Percentiles rank a stretch among this genome's conserved stretches.
These are phyloP conservation scores for Embidobia sp. DNA, from an alignment of 2,888 invertebrate species.

Conservation along the genomic window DNA sequence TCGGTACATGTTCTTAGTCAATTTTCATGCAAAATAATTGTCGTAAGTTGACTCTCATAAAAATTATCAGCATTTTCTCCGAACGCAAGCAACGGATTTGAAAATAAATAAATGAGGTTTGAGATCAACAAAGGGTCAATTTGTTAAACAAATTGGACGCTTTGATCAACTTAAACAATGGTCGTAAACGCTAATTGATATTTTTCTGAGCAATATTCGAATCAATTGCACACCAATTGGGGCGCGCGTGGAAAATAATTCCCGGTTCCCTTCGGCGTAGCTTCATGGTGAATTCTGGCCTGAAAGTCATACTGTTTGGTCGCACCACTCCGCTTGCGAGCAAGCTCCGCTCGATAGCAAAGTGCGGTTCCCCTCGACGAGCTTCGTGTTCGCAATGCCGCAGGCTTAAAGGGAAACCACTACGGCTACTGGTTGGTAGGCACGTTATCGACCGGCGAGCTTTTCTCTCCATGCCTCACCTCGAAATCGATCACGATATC, in stretches of 20 bases:
- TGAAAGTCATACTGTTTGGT: constrained; percentile 72
- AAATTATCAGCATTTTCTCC: no score
- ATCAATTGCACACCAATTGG: no score
- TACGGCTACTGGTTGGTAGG: constrained; percentile 63
- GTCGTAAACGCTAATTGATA: no score
- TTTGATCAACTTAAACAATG: no score
- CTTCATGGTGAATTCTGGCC: constrained; percentile 68
- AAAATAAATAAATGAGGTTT: no score
- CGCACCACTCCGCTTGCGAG: constrained; percentile 71
- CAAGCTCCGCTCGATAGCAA: constrained; percentile 78
- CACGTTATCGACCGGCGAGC: constrained; percentile 69
- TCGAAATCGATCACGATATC: constrained; percentile 56
- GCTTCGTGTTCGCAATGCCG: constrained; percentile 78
- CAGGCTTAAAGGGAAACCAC: constrained; percentile 79
- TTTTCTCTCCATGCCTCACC: constrained; percentile 59
- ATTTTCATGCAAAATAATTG: no score
- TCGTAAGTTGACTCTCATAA: no score
- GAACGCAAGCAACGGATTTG: no score
- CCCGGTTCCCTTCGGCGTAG: constrained; percentile 26
- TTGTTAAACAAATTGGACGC: no score
- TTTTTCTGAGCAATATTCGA: no score
- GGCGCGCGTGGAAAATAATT: constrained; percentile 4
- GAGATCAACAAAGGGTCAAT: no score
- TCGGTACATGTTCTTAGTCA: no score
- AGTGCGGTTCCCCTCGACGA: constrained; percentile 78